Base-by-base conservation (phyloP, 2,888 invertebrate genomes). In the Halocaridina rubra region DNA sequence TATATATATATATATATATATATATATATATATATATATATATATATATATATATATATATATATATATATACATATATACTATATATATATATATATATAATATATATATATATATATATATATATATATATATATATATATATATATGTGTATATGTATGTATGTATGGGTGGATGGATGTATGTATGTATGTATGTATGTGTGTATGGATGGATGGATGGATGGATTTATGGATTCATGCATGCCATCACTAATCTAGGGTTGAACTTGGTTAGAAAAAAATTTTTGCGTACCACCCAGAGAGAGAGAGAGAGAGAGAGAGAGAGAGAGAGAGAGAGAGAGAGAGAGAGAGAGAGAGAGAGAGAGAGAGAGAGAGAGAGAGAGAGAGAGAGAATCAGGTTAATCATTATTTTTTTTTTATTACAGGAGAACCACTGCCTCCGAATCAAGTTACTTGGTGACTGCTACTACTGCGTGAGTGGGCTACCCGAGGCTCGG, bases 401-500 rank as follows among this genome's bases (percentile, higher is more conserved):
- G 3, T n/a, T 10, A 29, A 3, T 29, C 29, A 32, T 67, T 8
- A 61, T 10, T 29, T 71, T 39, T n/a, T 22, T 72, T 13, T 33
- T 0, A 22, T 29, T 27, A 16, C 19, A 27, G 64, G 29, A 64
- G 22, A 64, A 64, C 64, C 64, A 64, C 64, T 29, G 64, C 7
- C 64, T 22, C 1, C 19, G 97, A 80, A 97, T 97, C 89, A 97
- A 97, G 91, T 92, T 97, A 81, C 93, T 97, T 96, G 98, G 98
- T 0, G 98, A 98, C 92, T 98, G 98, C 92, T 98, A 98, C 92
- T 98, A 98, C 92, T 97, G 97, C 91, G 97, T 97, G 57, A 96
- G 95, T 67, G 98, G 98, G 1, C 92, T 98, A 87, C 98, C 98
- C 0, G 98, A 98, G 91, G 94, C 97, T 5, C 93, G 98, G 79